Evolutionary conservation across 2,888 invertebrate species (phyloP).

Genomic region (Andrena trimmerana): DNA sequence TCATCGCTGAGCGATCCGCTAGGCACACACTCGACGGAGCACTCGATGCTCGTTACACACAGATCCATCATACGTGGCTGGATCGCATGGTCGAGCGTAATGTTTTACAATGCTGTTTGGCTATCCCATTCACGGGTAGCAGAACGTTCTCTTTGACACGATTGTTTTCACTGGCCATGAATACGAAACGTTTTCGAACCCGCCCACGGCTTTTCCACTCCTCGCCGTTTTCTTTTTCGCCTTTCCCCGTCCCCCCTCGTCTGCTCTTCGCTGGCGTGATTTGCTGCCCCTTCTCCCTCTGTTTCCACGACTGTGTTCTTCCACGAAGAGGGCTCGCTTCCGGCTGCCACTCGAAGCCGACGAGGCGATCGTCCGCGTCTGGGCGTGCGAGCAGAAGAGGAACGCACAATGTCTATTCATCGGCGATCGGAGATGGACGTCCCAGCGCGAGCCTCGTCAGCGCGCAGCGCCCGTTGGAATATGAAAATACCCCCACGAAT

Average conservation of each 20-base stretch:
- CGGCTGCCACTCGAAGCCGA: slow-evolving; percentile 65
- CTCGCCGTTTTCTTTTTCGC: slow-evolving; percentile 38
- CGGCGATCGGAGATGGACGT: slow-evolving; percentile 74
- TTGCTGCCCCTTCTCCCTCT: slow-evolving; percentile 9
- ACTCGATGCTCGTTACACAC: slow-evolving; percentile 20
- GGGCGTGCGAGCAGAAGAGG: slow-evolving; percentile 36
- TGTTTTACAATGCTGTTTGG: slow-evolving; percentile 60
- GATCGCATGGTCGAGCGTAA: slow-evolving; percentile 31
- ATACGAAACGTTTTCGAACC: slow-evolving; percentile 52
- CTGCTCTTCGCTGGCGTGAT: not conserved
- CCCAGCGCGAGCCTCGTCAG: slow-evolving; percentile 39
- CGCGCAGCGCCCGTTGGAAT: slow-evolving; percentile 76
- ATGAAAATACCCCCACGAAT: slow-evolving; percentile 81
- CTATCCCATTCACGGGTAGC: slow-evolving; percentile 60
- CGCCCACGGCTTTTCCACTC: slow-evolving; percentile 57
- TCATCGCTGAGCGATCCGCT: slow-evolving; percentile 25
- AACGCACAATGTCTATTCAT: slow-evolving; percentile 72
- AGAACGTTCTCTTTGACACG: slow-evolving; percentile 54
- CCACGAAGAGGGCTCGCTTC: slow-evolving; percentile 63
- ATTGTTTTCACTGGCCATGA: slow-evolving; percentile 72
- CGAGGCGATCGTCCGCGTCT: slow-evolving; percentile 45
- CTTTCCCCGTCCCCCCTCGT: not conserved
- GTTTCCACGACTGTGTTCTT: slow-evolving; percentile 36
- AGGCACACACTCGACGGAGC: slow-evolving; percentile 16
- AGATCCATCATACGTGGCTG: slow-evolving; percentile 40